Percentiles rank a stretch among this genome's conserved stretches.
These are phyloP conservation scores for Nephrocerus scutellatus DNA, from an alignment of 2,888 invertebrate species.

Conservation along the genomic window DNA sequence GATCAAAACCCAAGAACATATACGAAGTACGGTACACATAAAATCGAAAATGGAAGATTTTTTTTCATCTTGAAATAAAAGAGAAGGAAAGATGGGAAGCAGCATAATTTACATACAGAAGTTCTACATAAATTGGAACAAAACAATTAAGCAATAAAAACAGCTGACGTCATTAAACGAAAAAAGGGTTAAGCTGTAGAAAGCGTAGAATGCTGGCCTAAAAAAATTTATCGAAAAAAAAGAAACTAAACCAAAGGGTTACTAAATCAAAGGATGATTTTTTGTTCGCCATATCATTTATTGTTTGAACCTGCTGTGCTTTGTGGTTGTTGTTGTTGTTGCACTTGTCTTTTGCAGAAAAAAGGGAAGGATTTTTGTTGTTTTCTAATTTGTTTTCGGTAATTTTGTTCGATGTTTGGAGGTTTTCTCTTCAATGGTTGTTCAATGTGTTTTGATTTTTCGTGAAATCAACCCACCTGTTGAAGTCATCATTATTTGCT, in stretches of 20 bases:
- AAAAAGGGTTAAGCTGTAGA: conserved; percentile 8
- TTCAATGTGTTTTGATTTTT: too few species aligned
- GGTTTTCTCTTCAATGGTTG: too few species aligned
- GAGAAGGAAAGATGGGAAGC: too few species aligned
- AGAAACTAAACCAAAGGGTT: conserved; percentile 1
- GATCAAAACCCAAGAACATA: too few species aligned
- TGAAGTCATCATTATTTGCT: too few species aligned
- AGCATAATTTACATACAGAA: too few species aligned
- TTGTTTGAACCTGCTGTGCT: conserved; percentile 34
- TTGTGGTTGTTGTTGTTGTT: conserved; percentile 14
- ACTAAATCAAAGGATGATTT: not conserved
- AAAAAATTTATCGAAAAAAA: conserved; percentile 3
- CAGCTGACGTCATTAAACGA: conserved; percentile 26
- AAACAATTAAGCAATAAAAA: conserved; percentile 32
- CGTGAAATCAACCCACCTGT: too few species aligned
- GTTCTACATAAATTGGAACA: too few species aligned
- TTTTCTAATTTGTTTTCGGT: conserved; percentile 22
- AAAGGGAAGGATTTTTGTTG: conserved; percentile 20
- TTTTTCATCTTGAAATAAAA: too few species aligned
- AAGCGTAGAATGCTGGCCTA: not conserved
- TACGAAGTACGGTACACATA: too few species aligned
- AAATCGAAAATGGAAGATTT: too few species aligned
- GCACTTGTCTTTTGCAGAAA: conserved; percentile 3
- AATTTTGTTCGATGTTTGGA: too few species aligned
- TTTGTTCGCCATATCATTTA: conserved; percentile 30